Base-by-base conservation (phyloP, 2,888 invertebrate genomes). In the Ochropacha duplaris region DNA sequence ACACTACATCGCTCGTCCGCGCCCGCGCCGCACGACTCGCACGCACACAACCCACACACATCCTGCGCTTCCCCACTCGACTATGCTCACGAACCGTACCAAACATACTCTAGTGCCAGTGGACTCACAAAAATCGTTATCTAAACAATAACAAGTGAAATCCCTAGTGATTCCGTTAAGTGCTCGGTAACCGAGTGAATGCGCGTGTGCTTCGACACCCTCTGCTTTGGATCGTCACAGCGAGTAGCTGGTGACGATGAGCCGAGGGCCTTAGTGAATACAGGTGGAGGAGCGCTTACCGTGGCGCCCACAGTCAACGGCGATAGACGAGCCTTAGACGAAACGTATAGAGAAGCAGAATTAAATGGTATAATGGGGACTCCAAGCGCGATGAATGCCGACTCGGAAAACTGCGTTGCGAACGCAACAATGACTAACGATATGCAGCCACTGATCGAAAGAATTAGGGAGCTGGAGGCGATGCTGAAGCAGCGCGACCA, bases 181-280 rank as follows among this genome's bases (percentile, higher is more conserved):
- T 87, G 88, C 86, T 86, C 87, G 85, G 84, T 83, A 94, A 88
- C 94, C 95, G 94, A 94, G 95, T 96, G 95, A 95, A 97, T 97
- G 97, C 97, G 97, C 95, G 96, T 97, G 95, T 97, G 97, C 93
- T 96, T 97, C 94, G 96, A 97, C 93, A 95, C 95, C 94, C 94
- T 96, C 94, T 97, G 97, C 96, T 97, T 97, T 96, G 96, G 96
- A 95, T 96, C 96, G 94, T 95, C 95, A 95, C 96, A 95, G 94
- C 95, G 95, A 87, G 94, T 95, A 94, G 95, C 94, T 95, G 96
- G 94, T 94, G 96, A 96, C 94, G 96, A 96, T 94, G 95, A 94
- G 87, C 93, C 93, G 89, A 93, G 93, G 88, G 84, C 88, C 88
- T 71, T 91, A 88, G 90, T 90, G 81, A 84, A 88, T 69, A 86